Evolutionary conservation across 2,113 vertebrate species (phyloP).

Genomic region (Uropsilus gracilis): DNA sequence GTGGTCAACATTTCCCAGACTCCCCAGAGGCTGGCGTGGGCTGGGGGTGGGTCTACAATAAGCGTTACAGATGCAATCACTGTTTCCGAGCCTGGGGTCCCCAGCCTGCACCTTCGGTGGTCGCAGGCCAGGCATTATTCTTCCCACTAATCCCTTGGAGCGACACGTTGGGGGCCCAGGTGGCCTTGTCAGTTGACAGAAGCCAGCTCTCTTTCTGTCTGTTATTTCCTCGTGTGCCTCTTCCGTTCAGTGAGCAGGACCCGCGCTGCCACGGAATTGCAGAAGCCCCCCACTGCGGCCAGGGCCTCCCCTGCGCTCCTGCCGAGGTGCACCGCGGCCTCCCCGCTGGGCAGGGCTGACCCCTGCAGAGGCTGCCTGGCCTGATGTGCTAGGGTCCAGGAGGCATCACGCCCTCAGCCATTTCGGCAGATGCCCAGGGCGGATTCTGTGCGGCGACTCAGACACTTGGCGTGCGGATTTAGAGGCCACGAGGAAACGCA

Average conservation of each 20-base stretch:
- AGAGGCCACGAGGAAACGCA: not conserved
- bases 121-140: too few relatives aligned
- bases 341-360: not conserved
- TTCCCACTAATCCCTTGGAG: not conserved
- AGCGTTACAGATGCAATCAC: not conserved
- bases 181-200: not conserved
- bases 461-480: not conserved
- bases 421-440: not conserved
- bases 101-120: not conserved
- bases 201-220: not conserved
- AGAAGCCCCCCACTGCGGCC: not conserved
- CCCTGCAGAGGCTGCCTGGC: not conserved
- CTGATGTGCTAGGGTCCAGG: not conserved
- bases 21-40: not conserved
- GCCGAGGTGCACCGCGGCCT: not conserved
- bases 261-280: not conserved
- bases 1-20: not conserved
- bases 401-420: accelerated
- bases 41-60: not conserved
- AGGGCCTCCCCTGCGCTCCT: not conserved
- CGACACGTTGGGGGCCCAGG: not conserved
- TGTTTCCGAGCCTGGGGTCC: not conserved
- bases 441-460: not conserved
- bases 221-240: not conserved
- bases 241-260: not conserved